Conservation (phyloP, 1,140 invertebrate genomes). For the Cataglyphis hispanica region DNA sequence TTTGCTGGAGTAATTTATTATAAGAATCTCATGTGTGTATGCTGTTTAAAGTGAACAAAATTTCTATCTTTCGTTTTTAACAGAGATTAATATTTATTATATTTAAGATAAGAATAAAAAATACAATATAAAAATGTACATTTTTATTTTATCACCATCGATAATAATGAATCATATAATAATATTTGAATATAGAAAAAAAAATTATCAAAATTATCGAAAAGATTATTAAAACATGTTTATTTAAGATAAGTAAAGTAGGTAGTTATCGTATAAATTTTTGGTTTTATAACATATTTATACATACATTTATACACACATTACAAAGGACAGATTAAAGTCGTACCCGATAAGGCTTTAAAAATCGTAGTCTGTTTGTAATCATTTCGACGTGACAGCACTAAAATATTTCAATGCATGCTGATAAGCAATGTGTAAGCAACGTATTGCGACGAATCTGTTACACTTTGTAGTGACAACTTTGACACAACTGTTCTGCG, state of each 20-base stretch:
- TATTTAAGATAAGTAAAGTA: background rate
- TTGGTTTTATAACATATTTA: background rate
- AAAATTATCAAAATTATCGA: background rate
- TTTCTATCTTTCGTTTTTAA: background rate
- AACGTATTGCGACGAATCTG: constrained; percentile 46
- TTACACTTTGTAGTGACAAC: constrained; percentile 48
- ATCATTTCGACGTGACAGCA: background rate
- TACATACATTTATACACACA: background rate
- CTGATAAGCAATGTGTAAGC: constrained; percentile 62
- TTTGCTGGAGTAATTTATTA: background rate
- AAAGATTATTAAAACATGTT: background rate
- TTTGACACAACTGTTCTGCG: constrained; percentile 36
- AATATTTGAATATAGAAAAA: background rate
- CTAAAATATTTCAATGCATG: constrained; percentile 11
- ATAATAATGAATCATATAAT: background rate
- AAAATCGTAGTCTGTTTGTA: background rate
- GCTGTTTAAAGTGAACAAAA: background rate
- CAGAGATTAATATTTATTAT: background rate
- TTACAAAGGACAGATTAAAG: background rate
- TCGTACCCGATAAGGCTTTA: background rate
- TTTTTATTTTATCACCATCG: background rate
- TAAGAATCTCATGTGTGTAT: background rate
- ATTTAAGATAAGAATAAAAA: no score
- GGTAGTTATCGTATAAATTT: background rate
- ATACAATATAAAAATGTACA: no score